phyloP scores from a whole-genome alignment of 2,113 vertebrate species.

The Lonchura striata region DNA sequence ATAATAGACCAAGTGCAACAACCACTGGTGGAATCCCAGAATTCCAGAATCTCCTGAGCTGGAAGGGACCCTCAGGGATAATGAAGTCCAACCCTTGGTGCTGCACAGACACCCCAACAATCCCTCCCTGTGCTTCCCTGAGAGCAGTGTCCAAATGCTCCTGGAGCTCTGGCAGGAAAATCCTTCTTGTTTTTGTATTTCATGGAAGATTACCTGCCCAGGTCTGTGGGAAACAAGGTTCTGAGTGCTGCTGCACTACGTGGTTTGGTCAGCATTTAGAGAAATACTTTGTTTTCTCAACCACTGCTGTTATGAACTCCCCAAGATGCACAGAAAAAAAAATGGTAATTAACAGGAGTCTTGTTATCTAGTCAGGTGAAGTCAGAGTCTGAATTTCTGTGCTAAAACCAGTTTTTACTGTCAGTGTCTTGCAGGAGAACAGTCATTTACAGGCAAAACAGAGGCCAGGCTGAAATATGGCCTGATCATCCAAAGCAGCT shows the following conservation, averaged over 20 bases:
- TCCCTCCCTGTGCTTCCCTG: background rate
- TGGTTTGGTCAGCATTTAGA: background rate
- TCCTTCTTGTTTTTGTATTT: background rate
- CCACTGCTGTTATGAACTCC: background rate
- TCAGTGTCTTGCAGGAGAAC: background rate
- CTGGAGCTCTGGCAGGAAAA: background rate
- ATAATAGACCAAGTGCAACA: background rate
- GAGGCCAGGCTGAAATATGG: conserved; percentile 17
- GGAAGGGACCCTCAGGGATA: background rate
- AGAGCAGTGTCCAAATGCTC: accelerated
- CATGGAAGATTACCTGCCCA: background rate
- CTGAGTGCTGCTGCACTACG: background rate
- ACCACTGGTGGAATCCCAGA: background rate
- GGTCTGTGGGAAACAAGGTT: background rate
- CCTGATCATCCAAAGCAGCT: conserved; percentile 18
- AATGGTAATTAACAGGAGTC: background rate
- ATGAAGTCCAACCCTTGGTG: background rate
- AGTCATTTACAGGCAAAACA: conserved; percentile 15
- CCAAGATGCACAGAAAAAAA: background rate
- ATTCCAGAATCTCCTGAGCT: background rate
- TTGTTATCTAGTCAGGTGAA: background rate
- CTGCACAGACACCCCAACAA: background rate
- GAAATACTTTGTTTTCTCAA: background rate
- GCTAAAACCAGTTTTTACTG: background rate
- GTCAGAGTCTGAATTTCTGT: background rate